Base-by-base conservation (phyloP, 2,113 vertebrate species). In the Carassius gibelio region DNA sequence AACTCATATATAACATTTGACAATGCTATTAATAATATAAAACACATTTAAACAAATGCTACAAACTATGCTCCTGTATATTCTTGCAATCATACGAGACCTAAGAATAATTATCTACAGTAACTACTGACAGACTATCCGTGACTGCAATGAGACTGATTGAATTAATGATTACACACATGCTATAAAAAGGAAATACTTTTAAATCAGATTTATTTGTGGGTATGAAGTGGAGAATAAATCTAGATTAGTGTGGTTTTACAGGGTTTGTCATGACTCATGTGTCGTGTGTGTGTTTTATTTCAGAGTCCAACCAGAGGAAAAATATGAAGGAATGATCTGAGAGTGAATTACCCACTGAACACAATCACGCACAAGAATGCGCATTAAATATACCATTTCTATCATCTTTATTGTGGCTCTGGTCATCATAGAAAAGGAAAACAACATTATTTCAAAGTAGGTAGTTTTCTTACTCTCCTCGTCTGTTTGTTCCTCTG, bases 371-470 rank as follows among this genome's bases (percentile, higher is more conserved):
- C 88, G 80, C 90, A 91, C 87, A 92, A 98, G 95, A 91, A 96
- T 99, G 96, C 97, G 94, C 91, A 95, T 96, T 94, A 99, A 97
- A 95, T 99, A 99, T 3, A 96, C 96, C 9, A 82, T 99, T 87
- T 94, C 96, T 91, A 88, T 99, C 84, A 95, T 95, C 86, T 97
- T 99, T 3, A 93, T 99, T 19, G 90, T 98, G 85, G 92, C 95
- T 69, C 96, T 97, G 87, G 96, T 99, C 68, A 90, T 99, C 93
- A 99, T 99, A 21, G 97, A 98, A 93, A 99, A 98, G 92, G 97
- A 99, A 93, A 99, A 97, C 94, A 99, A 97, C 92, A 97, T 99
- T 87, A 96, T 99, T 90, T 99, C 97, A 76, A 97, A 96, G 98
- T 99, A 94, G 95, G 96, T 64, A 42, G 5, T 42, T 21, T 17